Evolutionary conservation across 2,797 vertebrate species (phyloP).

Genomic region (Octomys mimax): DNA sequence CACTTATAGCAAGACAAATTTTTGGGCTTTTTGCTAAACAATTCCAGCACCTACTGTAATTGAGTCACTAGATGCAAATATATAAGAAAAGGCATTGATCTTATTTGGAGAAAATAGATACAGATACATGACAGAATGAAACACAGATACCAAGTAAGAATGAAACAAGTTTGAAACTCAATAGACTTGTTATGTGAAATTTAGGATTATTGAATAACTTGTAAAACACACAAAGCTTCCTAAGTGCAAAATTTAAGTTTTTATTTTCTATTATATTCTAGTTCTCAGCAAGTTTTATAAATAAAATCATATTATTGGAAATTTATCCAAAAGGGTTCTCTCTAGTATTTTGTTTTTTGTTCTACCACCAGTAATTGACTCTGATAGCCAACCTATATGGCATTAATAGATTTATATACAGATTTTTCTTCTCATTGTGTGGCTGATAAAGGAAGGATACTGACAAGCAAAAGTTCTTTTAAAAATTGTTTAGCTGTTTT

Average conservation of each 20-base stretch:
- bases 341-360: neutral
- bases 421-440: neutral
- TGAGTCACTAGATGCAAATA: neutral
- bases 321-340: slow-evolving; percentile 28
- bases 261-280: neutral
- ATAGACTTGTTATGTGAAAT: slow-evolving; percentile 35
- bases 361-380: neutral
- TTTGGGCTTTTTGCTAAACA: slow-evolving; percentile 10
- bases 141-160: neutral
- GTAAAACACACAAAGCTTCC: neutral
- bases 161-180: neutral
- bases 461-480: neutral
- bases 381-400: neutral
- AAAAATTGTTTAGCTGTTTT: neutral
- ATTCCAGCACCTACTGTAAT: slow-evolving; percentile 30
- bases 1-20: neutral
- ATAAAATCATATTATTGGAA: slow-evolving; percentile 35
- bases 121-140: neutral
- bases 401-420: neutral
- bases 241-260: neutral
- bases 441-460: neutral
- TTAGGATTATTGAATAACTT: neutral
- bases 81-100: neutral
- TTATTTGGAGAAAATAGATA: neutral
- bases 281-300: slow-evolving; percentile 3